A percentile compares a stretch with the other conserved stretches of the same genome.
phyloP scores from a whole-genome alignment of 2,797 vertebrate genomes.

The Anomalospiza imberbis region DNA sequence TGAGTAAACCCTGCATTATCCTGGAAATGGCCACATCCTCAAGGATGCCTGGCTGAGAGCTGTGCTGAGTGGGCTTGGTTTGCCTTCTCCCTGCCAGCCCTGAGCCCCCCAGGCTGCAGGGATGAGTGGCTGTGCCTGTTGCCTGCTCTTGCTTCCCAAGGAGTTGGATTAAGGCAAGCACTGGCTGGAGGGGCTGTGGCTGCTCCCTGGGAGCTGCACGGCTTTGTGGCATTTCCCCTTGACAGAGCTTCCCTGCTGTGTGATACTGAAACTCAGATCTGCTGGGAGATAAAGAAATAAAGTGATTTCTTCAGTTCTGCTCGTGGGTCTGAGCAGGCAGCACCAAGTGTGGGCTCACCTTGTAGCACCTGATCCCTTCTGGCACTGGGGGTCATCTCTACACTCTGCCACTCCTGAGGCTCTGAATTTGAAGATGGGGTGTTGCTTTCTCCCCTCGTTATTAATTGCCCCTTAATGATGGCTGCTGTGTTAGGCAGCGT shows the following conservation, averaged over 20 bases:
- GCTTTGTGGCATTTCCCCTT: not conserved
- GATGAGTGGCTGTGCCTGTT: not conserved
- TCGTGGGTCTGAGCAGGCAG: not conserved
- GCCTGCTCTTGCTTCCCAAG: accelerated
- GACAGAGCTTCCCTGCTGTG: not conserved
- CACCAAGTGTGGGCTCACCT: not conserved
- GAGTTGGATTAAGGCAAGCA: not conserved
- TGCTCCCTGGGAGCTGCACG: not conserved
- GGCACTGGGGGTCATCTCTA: accelerated
- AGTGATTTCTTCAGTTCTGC: not conserved
- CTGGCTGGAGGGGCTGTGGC: not conserved
- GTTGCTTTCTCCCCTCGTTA: not conserved
- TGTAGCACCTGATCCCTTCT: accelerated
- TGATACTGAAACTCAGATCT: not conserved
- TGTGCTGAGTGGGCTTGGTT: not conserved
- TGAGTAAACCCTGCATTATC: not conserved
- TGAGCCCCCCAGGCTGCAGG: not conserved
- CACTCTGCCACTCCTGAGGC: not conserved
- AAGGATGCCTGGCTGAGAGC: not conserved
- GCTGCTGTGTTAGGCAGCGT: not conserved
- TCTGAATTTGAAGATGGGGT: not conserved
- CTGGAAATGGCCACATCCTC: not conserved
- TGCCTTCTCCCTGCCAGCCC: slow-evolving; percentile 1
- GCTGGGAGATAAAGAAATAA: not conserved
- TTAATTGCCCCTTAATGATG: not conserved